These are phyloP conservation scores for Todiramphus chloris DNA, from an alignment of 2,113 vertebrate species.

Conservation along the genomic window DNA sequence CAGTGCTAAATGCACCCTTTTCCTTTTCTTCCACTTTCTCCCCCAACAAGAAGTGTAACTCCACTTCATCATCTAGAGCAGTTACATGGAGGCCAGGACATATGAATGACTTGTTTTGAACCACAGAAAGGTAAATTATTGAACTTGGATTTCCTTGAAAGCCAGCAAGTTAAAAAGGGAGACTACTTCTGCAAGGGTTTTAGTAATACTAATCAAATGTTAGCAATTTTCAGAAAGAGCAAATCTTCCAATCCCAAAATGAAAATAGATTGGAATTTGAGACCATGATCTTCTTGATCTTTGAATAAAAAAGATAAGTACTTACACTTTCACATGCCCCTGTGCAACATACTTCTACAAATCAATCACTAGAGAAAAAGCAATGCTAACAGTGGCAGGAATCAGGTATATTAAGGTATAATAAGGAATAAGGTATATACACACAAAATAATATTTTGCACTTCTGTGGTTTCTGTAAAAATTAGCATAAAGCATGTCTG, in stretches of 20 bases:
- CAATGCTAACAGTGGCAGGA: neutral
- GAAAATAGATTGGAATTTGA: neutral
- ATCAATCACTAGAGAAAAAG: neutral
- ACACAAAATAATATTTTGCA: neutral
- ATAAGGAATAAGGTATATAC: no score
- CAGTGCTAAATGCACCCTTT: neutral
- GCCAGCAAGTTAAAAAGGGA: neutral
- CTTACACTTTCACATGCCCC: neutral
- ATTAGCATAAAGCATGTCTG: neutral
- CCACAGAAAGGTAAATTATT: neutral
- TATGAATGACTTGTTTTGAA: neutral
- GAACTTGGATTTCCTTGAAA: neutral
- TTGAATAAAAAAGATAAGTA: neutral
- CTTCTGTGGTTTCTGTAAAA: neutral
- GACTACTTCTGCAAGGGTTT: neutral
- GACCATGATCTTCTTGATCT: neutral
- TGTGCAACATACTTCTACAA: neutral
- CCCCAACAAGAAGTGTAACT: neutral
- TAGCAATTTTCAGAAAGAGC: neutral
- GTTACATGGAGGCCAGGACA: neutral
- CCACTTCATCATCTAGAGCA: neutral
- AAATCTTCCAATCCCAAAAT: neutral
- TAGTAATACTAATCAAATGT: neutral
- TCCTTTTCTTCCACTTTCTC: neutral
- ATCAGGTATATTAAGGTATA: no score